phyloP scores from a whole-genome alignment of 2,797 vertebrate species.

The Hoplostethus mediterraneus region DNA sequence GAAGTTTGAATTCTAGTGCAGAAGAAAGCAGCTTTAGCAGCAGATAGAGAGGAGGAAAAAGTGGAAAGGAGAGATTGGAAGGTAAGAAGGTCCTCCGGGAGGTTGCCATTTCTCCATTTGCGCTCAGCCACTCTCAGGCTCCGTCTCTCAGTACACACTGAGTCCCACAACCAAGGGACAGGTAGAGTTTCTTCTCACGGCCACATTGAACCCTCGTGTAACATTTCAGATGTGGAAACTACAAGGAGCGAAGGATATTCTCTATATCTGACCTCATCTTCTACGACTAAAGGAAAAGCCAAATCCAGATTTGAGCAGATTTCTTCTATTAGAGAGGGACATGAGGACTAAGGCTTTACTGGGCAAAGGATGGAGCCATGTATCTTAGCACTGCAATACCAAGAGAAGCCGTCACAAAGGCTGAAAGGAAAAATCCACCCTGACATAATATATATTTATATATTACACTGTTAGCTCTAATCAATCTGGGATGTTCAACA shows the following conservation, averaged over 20 bases:
- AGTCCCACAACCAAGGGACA: too few species aligned
- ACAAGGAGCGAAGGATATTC: slow-evolving; percentile 13
- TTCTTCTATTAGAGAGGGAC: not conserved
- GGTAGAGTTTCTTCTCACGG: too few species aligned
- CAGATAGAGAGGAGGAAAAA: too few species aligned
- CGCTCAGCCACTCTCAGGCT: too few species aligned
- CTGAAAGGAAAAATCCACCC: slow-evolving; percentile 24
- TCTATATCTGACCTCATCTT: not conserved
- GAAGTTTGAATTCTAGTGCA: too few species aligned
- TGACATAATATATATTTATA: not conserved
- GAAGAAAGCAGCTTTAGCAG: too few species aligned
- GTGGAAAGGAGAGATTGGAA: too few species aligned
- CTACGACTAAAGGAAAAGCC: not conserved
- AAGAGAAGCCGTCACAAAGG: slow-evolving; percentile 10
- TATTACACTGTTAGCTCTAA: not conserved
- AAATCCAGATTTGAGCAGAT: too few species aligned
- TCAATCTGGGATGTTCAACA: slow-evolving; percentile 21
- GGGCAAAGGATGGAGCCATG: slow-evolving; percentile 4
- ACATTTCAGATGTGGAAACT: slow-evolving; percentile 30
- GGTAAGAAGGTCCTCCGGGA: too few species aligned
- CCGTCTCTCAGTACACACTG: too few species aligned
- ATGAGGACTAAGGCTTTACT: slow-evolving; percentile 22
- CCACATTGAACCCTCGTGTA: slow-evolving; percentile 11
- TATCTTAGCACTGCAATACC: slow-evolving; percentile 12
- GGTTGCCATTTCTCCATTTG: too few species aligned